These are phyloP conservation scores for Papilio polyxenes DNA, from an alignment of 1,140 invertebrate genomes.

Conservation along the genomic window DNA sequence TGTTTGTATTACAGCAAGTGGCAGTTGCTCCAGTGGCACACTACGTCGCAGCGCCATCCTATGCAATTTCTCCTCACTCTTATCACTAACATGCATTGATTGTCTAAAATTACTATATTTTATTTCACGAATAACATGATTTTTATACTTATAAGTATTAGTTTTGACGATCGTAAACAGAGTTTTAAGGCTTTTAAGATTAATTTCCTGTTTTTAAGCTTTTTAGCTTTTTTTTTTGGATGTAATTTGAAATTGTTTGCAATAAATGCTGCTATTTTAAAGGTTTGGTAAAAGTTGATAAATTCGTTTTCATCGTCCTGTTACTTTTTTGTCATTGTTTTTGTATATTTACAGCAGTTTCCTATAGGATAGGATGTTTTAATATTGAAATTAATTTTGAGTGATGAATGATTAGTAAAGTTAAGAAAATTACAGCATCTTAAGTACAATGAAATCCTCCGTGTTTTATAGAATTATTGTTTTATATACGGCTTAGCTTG, in stretches of 20 bases:
- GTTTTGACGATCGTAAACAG: background rate
- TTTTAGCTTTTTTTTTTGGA: background rate
- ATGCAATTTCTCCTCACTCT: constrained; percentile 56
- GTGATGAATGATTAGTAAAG: constrained; percentile 36
- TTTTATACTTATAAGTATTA: constrained; percentile 20
- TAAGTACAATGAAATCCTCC: constrained; percentile 49
- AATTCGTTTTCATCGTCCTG: background rate
- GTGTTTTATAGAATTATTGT: constrained; percentile 33
- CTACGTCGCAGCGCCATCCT: constrained; percentile 55
- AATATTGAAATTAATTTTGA: constrained; percentile 35
- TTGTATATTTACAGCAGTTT: background rate
- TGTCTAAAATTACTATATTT: background rate
- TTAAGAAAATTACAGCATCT: constrained; percentile 51
- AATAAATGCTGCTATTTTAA: background rate
- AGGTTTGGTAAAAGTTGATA: background rate
- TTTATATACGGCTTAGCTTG: constrained; percentile 36
- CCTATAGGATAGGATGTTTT: constrained; percentile 10
- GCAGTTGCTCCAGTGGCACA: constrained; percentile 58
- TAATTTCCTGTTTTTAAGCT: background rate
- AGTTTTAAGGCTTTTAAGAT: background rate
- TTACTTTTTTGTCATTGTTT: background rate
- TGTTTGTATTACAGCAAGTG: constrained; percentile 47
- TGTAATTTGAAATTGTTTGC: background rate
- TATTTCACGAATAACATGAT: constrained; percentile 1
- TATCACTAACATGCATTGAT: constrained; percentile 40